phyloP scores from a whole-genome alignment of 2,113 vertebrate species.

The Leptobrachium leishanense region DNA sequence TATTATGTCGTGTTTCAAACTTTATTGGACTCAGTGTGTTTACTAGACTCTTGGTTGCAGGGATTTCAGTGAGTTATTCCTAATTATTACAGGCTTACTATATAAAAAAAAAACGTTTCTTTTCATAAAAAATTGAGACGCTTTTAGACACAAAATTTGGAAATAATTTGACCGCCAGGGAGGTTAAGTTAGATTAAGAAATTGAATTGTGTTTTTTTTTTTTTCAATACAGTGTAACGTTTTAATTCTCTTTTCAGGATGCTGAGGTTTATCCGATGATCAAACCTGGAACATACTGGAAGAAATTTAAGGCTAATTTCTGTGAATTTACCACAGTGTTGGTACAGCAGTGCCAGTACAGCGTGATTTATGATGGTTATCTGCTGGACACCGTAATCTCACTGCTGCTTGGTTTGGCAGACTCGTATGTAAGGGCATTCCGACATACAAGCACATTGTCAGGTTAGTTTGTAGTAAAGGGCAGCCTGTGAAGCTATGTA shows the following conservation, averaged over 20 bases:
- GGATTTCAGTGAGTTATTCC: too few relatives aligned
- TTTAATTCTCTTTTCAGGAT: constrained; percentile 62
- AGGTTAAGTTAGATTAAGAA: too few relatives aligned
- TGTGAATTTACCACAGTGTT: constrained; percentile 85
- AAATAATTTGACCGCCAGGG: too few relatives aligned
- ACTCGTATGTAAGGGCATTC: constrained; percentile 81
- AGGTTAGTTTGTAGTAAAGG: constrained; percentile 64
- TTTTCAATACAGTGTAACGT: not conserved
- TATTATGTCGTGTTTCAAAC: too few relatives aligned
- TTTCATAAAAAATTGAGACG: too few relatives aligned
- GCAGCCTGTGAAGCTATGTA: too few relatives aligned
- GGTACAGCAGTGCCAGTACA: constrained; percentile 80
- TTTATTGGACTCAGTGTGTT: too few relatives aligned
- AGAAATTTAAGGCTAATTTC: constrained; percentile 84
- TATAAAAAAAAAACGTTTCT: too few relatives aligned
- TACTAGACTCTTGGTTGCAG: too few relatives aligned
- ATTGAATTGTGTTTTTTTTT: too few relatives aligned
- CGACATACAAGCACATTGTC: constrained; percentile 91
- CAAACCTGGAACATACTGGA: constrained; percentile 79
- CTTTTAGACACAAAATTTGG: too few relatives aligned
- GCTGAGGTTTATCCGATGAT: constrained; percentile 81
- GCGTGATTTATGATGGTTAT: constrained; percentile 80
- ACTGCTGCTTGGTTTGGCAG: constrained; percentile 79
- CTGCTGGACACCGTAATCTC: constrained; percentile 83
- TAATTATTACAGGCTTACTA: too few relatives aligned